Conservation (phyloP, 2,113 vertebrate genomes). For the Oryzias javanicus region DNA sequence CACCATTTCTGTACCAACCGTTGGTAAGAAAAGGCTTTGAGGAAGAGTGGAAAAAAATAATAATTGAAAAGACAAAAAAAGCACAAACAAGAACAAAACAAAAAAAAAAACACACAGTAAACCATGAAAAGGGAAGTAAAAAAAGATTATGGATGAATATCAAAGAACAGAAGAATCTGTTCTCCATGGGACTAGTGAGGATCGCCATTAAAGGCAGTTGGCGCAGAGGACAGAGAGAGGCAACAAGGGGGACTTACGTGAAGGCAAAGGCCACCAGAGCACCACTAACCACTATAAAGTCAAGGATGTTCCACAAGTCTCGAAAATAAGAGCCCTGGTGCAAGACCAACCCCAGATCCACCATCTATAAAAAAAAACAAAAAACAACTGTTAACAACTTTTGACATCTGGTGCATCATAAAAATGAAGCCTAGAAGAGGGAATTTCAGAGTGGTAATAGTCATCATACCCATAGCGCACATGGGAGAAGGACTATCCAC, state of each 20-base stretch:
- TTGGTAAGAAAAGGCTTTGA: conserved; percentile 4
- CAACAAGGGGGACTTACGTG: conserved; percentile 85
- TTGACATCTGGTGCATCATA: neutral
- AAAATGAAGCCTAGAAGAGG: too few species aligned
- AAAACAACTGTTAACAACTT: neutral
- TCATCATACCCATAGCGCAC: too few species aligned
- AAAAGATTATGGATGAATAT: conserved; percentile 3
- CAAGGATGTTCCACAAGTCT: conserved; percentile 95
- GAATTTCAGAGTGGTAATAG: too few species aligned
- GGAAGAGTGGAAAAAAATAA: neutral
- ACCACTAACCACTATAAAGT: conserved; percentile 98
- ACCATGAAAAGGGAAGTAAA: too few species aligned
- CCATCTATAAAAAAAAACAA: conserved; percentile 80
- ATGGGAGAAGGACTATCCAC: too few species aligned
- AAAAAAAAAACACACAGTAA: neutral
- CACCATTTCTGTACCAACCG: conserved; percentile 21
- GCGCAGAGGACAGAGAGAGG: conserved; percentile 31
- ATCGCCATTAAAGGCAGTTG: neutral
- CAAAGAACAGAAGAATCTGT: conserved; percentile 19
- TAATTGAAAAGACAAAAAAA: conserved; percentile 5
- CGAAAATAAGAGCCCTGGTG: conserved; percentile 95
- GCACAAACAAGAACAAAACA: neutral
- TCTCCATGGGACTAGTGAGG: conserved; percentile 48
- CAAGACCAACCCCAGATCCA: conserved; percentile 90
- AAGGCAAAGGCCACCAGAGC: conserved; percentile 96